Evolutionary conservation across 2,113 vertebrate species (phyloP).

Genomic region (Pteronura brasiliensis): DNA sequence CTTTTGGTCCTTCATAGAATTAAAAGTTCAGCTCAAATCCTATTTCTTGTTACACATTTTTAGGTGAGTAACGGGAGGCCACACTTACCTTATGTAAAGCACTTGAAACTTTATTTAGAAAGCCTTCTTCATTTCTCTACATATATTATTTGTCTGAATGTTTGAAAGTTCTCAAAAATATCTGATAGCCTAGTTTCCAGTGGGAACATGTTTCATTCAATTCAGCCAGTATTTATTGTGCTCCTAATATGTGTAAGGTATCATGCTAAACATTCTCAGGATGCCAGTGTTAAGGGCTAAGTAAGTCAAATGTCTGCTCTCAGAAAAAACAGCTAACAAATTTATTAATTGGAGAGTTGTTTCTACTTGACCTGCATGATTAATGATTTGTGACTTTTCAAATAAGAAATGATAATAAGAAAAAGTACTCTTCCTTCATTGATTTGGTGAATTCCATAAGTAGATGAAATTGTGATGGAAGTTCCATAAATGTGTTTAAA

Average conservation of each 20-base stretch:
- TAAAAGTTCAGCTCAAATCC: background rate
- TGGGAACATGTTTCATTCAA: background rate
- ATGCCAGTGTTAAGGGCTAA: background rate
- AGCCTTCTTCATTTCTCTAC: background rate
- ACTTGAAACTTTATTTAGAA: constrained; percentile 18
- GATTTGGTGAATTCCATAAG: background rate
- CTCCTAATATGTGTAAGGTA: background rate
- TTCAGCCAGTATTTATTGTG: background rate
- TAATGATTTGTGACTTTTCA: constrained; percentile 35
- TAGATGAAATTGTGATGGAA: background rate
- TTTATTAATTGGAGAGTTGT: background rate
- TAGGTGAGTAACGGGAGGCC: background rate
- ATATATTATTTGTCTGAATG: background rate
- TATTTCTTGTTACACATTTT: background rate
- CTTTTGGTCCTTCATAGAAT: background rate
- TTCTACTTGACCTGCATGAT: background rate
- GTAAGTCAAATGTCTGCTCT: background rate
- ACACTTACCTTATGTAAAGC: background rate
- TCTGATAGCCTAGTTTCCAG: background rate
- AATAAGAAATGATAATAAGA: background rate
- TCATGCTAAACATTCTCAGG: background rate
- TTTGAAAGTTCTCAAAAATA: constrained; percentile 36
- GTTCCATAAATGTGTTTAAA: background rate
- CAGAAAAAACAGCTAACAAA: background rate
- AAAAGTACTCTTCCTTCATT: constrained; percentile 11